These are phyloP conservation scores for Sphinx pinastri DNA, from an alignment of 2,888 invertebrate genomes.

Conservation along the genomic window DNA sequence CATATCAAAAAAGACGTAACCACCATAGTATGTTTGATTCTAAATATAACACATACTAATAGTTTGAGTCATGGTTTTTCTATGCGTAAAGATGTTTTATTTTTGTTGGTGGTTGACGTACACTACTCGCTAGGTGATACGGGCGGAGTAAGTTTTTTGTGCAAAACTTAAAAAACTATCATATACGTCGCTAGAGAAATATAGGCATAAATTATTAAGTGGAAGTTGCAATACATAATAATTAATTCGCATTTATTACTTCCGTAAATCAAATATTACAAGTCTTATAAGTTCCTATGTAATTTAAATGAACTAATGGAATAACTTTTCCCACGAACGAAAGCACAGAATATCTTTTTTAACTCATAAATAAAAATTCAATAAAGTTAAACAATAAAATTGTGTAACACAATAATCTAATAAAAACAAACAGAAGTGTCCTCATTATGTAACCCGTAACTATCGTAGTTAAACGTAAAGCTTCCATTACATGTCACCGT, in stretches of 20 bases:
- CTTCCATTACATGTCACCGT: slow-evolving; percentile 12
- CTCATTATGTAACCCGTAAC: slow-evolving; percentile 16
- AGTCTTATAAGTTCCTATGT: no score
- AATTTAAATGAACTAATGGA: no score
- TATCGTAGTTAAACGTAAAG: slow-evolving; percentile 12
- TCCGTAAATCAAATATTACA: background rate
- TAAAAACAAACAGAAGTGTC: background rate
- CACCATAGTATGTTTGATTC: slow-evolving; percentile 36
- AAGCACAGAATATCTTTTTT: background rate
- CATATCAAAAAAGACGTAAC: background rate
- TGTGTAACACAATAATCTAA: background rate
- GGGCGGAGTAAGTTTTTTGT: background rate
- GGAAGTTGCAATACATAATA: background rate
- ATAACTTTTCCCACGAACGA: background rate
- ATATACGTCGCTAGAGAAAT: background rate
- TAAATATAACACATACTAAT: slow-evolving; percentile 46
- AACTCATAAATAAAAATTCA: slow-evolving; percentile 12
- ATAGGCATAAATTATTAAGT: background rate
- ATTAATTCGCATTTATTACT: background rate
- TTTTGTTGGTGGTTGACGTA: background rate
- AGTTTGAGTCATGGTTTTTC: slow-evolving; percentile 25
- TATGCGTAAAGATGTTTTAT: slow-evolving; percentile 3
- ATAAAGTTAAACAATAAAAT: slow-evolving; percentile 11
- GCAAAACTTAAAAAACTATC: background rate
- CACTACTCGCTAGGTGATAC: background rate